These are phyloP conservation scores for Iphiclides podalirius DNA, from an alignment of 2,888 invertebrate genomes.

Conservation along the genomic window DNA sequence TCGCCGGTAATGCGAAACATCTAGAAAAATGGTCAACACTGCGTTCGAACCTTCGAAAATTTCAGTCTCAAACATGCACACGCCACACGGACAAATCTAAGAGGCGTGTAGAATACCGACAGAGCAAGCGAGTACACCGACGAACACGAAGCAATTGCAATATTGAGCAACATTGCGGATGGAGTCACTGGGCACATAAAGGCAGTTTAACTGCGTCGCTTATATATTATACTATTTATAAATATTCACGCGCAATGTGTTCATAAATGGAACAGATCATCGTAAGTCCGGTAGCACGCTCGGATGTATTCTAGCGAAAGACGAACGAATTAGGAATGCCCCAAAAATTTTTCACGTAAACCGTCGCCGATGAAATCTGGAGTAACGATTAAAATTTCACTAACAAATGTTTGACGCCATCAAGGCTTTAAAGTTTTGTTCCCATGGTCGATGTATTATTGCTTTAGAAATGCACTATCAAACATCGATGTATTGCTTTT, in stretches of 20 bases:
- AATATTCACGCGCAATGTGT: not conserved
- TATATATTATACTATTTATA: not conserved
- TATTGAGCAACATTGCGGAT: conserved; percentile 41
- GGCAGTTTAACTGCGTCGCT: conserved; percentile 39
- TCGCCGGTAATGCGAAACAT: not conserved
- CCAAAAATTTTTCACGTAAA: too few species aligned
- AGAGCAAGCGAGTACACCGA: not conserved
- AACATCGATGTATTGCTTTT: conserved; percentile 1
- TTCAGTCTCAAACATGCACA: conserved; percentile 18
- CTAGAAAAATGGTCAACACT: conserved; percentile 12
- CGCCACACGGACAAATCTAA: conserved; percentile 6
- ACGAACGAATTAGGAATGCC: too few species aligned
- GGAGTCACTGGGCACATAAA: conserved; percentile 38
- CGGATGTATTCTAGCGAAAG: too few species aligned
- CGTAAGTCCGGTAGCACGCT: not conserved
- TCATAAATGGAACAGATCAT: not conserved
- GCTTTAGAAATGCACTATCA: not conserved
- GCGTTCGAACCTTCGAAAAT: conserved; percentile 4
- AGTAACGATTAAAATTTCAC: too few species aligned
- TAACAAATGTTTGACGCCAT: too few species aligned
- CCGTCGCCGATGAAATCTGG: too few species aligned
- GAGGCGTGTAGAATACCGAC: not conserved
- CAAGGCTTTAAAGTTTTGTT: not conserved
- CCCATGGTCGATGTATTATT: conserved; percentile 1
- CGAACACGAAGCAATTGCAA: conserved; percentile 14